Evolutionary conservation across 2,888 invertebrate genomes (phyloP), one percentile per base, ranked within the genome.

Genomic region (Trissolcus brochymenae): DNA sequence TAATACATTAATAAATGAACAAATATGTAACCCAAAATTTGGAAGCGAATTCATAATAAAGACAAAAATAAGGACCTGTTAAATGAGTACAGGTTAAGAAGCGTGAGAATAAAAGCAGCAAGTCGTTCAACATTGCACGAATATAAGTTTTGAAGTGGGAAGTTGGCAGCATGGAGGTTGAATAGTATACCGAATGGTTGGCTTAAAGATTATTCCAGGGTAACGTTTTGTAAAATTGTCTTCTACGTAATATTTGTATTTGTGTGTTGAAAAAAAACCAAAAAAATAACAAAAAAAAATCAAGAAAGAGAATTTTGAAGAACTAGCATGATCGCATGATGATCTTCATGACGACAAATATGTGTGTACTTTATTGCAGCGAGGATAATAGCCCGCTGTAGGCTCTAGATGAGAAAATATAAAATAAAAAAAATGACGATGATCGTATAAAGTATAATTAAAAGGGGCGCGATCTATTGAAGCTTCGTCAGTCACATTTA

Each of bases 211-310:
- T 84, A 85, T 84, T 87, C 84, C 87, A 87, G 87, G 71, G 83
- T 78, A 79, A 82, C 51, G 60, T 81, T 81, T 81, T 80, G 79
- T 80, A 86, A 85, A 86, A 85, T 86, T 84, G 82, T 87, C 84
- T 84, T 84, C 82, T 84, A 83, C 80, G 82, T 84, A 82, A 85
- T 87, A 85, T 85, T 85, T 84, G 84, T 85, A 83, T 85, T 83
- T 80, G 81, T 82, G 83, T 66, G 71, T 16, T 16, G 9, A 46
- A 46, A 46, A 17, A 51, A 51, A 51, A 9, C 21, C 16, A 19
- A 17, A 51, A 51, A 19, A 17, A 51, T 17, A 74, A 60, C 57
- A 55, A 55, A 40, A 60, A 43, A 46, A 60, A 64, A 41, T 16
- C n/a, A 46, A 46, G 16, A 14, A 16, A 46, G 16, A 46, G 46